A percentile compares a stretch with the other conserved stretches of the same genome.
Conservation (phyloP, 2,113 vertebrate genomes). For the Anguilla rostrata region DNA sequence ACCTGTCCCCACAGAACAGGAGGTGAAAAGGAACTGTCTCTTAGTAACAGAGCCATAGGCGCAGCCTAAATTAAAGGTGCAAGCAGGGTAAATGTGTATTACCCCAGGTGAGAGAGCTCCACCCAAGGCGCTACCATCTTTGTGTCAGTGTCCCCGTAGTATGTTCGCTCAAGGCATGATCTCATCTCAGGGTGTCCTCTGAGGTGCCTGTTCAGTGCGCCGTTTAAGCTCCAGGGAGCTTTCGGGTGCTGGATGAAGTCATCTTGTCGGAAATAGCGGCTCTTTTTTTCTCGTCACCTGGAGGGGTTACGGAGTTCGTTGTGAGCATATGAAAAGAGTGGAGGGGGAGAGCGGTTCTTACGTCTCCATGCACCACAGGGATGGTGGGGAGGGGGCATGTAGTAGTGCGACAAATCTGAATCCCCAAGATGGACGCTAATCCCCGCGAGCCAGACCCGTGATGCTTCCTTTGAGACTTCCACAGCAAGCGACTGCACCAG, state of each 20-base stretch:
- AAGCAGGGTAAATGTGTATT: background rate
- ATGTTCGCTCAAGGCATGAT: background rate
- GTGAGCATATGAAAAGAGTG: background rate
- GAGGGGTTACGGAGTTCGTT: background rate
- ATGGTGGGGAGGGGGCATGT: background rate
- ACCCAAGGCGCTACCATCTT: background rate
- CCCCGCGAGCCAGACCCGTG: background rate
- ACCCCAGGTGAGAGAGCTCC: background rate
- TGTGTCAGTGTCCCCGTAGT: background rate
- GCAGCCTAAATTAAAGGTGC: background rate
- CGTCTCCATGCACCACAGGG: background rate
- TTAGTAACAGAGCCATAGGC: too few relatives aligned
- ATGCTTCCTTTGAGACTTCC: slow-evolving; percentile 8
- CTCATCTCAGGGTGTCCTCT: background rate
- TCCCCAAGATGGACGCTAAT: background rate
- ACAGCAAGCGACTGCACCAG: background rate
- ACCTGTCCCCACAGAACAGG: too few relatives aligned
- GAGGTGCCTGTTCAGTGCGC: background rate
- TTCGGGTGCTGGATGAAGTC: background rate
- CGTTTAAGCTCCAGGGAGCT: background rate
- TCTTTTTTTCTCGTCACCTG: background rate
- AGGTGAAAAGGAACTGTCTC: too few relatives aligned
- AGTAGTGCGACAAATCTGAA: background rate
- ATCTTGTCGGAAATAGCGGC: background rate
- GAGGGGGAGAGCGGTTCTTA: background rate